Evolutionary conservation across 2,888 invertebrate species (phyloP), one percentile per base, ranked within the genome.

Genomic region (Melanchra persicariae): DNA sequence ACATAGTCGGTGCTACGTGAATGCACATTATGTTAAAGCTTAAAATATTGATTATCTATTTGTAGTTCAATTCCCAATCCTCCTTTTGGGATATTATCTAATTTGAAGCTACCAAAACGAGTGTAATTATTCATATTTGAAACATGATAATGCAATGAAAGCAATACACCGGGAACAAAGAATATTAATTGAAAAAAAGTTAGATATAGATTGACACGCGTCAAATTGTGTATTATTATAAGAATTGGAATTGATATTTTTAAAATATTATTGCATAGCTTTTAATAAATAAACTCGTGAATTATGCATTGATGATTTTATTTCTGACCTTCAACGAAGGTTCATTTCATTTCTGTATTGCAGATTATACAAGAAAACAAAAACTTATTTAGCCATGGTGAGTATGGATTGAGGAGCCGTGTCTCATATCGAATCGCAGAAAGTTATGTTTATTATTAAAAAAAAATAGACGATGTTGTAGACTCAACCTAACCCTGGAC

Each of bases 211-310:
- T 45, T 64, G 47, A 63, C 54, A 17, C 19, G 58, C 45, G 75
- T 82, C 71, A 70, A 79, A 74, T 70, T 71, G 71, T 73, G 78
- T 79, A 82, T 59, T 65, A 68, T 30, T 64, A 63, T 79, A 67
- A 77, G 66, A 82, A 81, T 74, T 66, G 79, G 81, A 83, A 83
- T 84, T 79, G 79, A 81, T 85, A 85, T 87, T 87, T 85, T 72
- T 69, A 80, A 81, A 68, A 85, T 77, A 79, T 82, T 84, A 76
- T 82, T 87, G 68, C 75, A 63, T 77, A 83, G 68, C 60, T 76
- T 81, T 52, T 75, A 79, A 73, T 78, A 69, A 85, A 85, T 81
- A 82, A 78, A 80, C 65, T 79, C 30, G 73, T 82, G 79, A 79
- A 70, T 49, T 75, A 78, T 69, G 62, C 15, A 2, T 47, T 2